Evolutionary conservation across 2,113 vertebrate genomes (phyloP).

Genomic region (Ursus arctos): DNA sequence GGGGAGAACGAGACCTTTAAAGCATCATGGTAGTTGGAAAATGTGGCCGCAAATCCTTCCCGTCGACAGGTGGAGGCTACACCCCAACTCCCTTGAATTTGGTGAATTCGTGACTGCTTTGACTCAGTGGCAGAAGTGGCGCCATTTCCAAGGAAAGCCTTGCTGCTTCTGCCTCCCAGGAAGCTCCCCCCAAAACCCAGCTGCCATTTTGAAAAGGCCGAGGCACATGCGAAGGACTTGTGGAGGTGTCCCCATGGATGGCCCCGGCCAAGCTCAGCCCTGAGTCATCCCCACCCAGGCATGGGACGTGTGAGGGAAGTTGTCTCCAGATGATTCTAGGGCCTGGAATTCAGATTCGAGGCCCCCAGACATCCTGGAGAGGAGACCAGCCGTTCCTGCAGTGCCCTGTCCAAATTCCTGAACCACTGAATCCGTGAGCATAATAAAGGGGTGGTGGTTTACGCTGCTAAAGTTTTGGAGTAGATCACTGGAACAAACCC

Average conservation of each 20-base stretch:
- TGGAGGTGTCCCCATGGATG: fast-evolving
- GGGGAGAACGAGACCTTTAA: neutral
- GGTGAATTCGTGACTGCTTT: fast-evolving
- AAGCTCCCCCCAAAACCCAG: neutral
- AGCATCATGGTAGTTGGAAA: neutral
- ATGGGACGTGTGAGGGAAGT: neutral
- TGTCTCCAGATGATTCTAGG: neutral
- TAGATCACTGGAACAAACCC: neutral
- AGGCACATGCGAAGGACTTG: fast-evolving
- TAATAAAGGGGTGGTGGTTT: too few species aligned
- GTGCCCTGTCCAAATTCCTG: neutral
- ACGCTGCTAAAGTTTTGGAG: neutral
- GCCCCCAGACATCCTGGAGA: neutral
- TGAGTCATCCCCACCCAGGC: neutral
- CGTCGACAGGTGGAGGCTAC: neutral
- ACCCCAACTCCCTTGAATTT: neutral
- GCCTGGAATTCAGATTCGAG: neutral
- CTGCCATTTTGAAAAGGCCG: neutral
- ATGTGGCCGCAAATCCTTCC: neutral
- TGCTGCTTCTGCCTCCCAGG: neutral
- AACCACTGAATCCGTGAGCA: fast-evolving
- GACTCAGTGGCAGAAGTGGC: neutral
- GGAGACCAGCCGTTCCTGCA: neutral
- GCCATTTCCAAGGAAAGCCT: neutral
- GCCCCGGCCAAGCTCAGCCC: neutral